Conservation (phyloP, 2,113 vertebrate species). For the Hemiscyllium ocellatum region DNA sequence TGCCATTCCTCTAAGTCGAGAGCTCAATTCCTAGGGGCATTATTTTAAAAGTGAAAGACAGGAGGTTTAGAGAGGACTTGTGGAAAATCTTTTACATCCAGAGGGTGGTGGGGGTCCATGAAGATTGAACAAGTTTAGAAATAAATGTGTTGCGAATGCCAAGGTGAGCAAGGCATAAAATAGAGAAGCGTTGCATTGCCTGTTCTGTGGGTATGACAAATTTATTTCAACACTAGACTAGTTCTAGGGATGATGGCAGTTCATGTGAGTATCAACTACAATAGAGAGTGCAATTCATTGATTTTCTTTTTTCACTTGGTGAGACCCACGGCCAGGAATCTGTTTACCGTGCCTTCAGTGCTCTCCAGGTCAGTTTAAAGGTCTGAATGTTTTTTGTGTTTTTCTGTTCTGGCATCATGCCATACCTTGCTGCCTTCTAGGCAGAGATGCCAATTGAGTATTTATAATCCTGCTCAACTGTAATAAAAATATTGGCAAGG, state of each 20-base stretch:
- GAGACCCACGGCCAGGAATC: not conserved
- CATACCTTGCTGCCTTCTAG: not conserved
- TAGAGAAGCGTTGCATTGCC: not conserved
- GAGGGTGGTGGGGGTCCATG: too few relatives aligned
- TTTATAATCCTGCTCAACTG: constrained; percentile 1
- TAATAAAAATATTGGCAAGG: constrained; percentile 11
- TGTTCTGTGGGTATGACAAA: not conserved
- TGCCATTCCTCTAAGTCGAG: too few relatives aligned
- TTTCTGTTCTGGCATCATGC: not conserved
- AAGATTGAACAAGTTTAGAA: not conserved
- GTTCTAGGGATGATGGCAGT: not conserved
- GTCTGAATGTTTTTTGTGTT: not conserved
- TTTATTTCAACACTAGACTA: not conserved
- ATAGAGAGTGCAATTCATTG: not conserved
- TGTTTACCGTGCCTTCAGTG: not conserved
- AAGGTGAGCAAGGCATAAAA: not conserved
- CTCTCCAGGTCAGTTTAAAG: not conserved
- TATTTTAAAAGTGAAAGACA: too few relatives aligned
- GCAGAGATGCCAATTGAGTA: not conserved
- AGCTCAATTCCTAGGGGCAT: too few relatives aligned
- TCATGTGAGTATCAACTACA: not conserved
- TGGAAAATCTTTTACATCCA: too few relatives aligned
- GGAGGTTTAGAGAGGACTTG: too few relatives aligned
- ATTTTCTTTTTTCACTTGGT: not conserved
- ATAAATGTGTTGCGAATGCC: not conserved